Conservation (phyloP, 2,888 invertebrate species). For the Lypha dubia region DNA sequence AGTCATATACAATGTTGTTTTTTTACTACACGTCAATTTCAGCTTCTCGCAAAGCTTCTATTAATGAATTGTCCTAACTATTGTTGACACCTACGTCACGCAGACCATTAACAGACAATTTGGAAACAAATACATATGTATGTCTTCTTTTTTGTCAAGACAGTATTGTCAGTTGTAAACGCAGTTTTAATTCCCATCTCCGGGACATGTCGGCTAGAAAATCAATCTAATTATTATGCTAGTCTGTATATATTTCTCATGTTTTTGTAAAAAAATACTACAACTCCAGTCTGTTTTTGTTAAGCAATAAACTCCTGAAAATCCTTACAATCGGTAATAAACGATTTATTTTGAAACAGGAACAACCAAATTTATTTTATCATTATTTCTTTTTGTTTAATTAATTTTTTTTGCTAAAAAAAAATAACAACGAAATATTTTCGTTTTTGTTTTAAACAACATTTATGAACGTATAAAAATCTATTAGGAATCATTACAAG, state of each 20-base stretch:
- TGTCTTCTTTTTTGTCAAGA: too few species aligned
- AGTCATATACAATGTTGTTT: too few species aligned
- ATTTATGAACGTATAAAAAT: conserved; percentile 57
- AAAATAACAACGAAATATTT: conserved; percentile 4
- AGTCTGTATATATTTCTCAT: background rate
- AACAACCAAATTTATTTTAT: conserved; percentile 37
- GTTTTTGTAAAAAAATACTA: conserved; percentile 5
- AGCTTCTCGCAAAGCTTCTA: too few species aligned
- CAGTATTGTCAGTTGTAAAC: too few species aligned
- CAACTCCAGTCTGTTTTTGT: conserved; percentile 10
- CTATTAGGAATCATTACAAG: conserved; percentile 69
- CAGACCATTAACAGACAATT: too few species aligned
- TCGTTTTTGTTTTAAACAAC: conserved; percentile 54
- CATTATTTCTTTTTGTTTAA: conserved; percentile 34
- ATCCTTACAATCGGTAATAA: conserved; percentile 3
- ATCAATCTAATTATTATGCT: too few species aligned
- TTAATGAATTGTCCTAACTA: too few species aligned
- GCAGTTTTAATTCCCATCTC: too few species aligned
- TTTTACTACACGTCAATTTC: too few species aligned
- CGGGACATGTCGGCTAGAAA: too few species aligned
- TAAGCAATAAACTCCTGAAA: conserved; percentile 20
- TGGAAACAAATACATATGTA: too few species aligned
- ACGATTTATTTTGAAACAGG: conserved; percentile 1
- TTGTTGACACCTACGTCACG: too few species aligned
- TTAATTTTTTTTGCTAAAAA: conserved; percentile 18